phyloP scores from a whole-genome alignment of 2,113 vertebrate species.

The Morone chrysops region DNA sequence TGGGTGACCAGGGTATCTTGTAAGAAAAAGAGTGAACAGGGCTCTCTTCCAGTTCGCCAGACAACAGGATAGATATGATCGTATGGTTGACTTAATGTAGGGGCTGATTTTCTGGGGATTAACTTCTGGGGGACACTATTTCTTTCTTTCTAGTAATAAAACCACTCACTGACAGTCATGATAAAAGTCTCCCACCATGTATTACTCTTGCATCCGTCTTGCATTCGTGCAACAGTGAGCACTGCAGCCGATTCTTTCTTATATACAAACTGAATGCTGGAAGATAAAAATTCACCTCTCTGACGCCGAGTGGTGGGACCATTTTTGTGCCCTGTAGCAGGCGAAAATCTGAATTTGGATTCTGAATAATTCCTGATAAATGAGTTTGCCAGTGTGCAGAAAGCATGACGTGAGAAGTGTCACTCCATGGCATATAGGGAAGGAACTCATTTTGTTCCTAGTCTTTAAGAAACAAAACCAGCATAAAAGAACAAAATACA shows the following conservation, averaged over 20 bases:
- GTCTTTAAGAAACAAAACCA: not conserved
- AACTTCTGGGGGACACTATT: constrained; percentile 50
- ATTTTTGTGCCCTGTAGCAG: constrained; percentile 39
- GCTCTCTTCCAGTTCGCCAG: constrained; percentile 50
- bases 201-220: constrained; percentile 38
- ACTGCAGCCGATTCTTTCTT: constrained; percentile 16
- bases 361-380: constrained; percentile 63
- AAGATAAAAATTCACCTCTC: constrained; percentile 30
- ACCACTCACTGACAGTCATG: constrained; percentile 33
- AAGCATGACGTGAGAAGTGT: constrained; percentile 55
- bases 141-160: constrained; percentile 57
- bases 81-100: constrained; percentile 48
- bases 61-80: constrained; percentile 58
- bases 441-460: not conserved
- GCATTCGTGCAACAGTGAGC: constrained; percentile 35
- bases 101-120: constrained; percentile 66
- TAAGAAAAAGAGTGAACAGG: constrained; percentile 32
- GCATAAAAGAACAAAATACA: constrained; percentile 1
- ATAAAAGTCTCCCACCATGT: constrained; percentile 55
- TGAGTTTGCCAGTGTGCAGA: constrained; percentile 51
- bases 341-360: constrained; percentile 39
- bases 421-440: constrained; percentile 26
- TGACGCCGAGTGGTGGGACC: not conserved
- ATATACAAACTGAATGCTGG: constrained; percentile 29
- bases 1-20: constrained; percentile 55